phyloP scores from a whole-genome alignment of 2,113 vertebrate species.

The Phrynosoma platyrhinos region DNA sequence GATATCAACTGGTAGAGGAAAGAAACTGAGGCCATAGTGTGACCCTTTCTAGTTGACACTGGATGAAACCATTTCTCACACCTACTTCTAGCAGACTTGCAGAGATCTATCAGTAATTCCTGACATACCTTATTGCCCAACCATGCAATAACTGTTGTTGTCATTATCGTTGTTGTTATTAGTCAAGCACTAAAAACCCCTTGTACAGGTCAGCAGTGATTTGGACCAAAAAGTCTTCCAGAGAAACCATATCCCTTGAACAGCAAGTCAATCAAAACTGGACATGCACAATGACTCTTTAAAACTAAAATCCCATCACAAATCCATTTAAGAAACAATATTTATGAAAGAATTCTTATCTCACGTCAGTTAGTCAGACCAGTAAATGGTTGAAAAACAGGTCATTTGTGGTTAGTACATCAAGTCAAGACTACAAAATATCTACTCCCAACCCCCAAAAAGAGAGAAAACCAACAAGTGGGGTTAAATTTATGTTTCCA shows the following conservation, averaged over 20 bases:
- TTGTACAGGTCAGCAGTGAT: no score
- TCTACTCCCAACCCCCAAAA: slow-evolving; percentile 2
- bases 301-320: slow-evolving; percentile 5
- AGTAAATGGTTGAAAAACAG: slow-evolving; percentile 15
- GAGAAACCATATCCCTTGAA: not conserved
- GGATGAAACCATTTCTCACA: no score
- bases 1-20: no score
- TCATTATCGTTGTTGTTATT: no score
- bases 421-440: not conserved
- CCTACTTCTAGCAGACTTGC: no score
- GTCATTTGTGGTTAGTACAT: slow-evolving; percentile 35
- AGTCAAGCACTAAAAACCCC: no score
- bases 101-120: no score
- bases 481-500: slow-evolving; percentile 49
- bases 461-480: slow-evolving; percentile 1
- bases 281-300: slow-evolving; percentile 27
- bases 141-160: no score
- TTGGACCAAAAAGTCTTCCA: not conserved
- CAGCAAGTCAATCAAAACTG: not conserved
- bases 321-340: slow-evolving; percentile 8
- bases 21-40: no score
- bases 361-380: slow-evolving; percentile 7
- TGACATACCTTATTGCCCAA: no score
- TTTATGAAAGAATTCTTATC: slow-evolving; percentile 7
- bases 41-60: no score